Evolutionary conservation across 2,797 vertebrate species (phyloP).

Genomic region (Rhabdophis nuchalis): DNA sequence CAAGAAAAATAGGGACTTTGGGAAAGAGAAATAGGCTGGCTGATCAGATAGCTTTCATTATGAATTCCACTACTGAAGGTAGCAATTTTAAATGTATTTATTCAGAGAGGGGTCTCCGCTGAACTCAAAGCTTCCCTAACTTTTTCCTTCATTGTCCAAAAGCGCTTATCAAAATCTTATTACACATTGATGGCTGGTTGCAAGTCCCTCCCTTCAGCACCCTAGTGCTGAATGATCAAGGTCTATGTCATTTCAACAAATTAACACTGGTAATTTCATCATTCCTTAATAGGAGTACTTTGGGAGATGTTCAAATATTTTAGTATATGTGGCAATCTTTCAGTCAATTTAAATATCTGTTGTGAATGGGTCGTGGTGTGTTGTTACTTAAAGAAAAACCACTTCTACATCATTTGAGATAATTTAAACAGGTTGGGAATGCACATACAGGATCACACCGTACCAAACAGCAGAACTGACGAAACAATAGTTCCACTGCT

Average conservation of each 20-base stretch:
- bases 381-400: background rate
- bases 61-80: conserved; percentile 48
- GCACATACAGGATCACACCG: background rate
- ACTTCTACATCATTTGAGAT: background rate
- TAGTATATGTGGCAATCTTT: background rate
- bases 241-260: background rate
- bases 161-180: background rate
- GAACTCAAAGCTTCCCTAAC: background rate
- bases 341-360: background rate
- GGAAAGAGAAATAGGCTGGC: conserved; percentile 60
- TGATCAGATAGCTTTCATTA: conserved; percentile 60
- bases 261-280: background rate
- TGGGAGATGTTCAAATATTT: too few relatives aligned
- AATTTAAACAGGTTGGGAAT: background rate
- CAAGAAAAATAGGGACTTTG: conserved; percentile 55
- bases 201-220: too few relatives aligned
- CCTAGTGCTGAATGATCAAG: background rate
- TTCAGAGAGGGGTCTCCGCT: background rate
- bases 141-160: background rate
- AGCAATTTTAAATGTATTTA: background rate
- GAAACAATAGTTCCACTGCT: background rate
- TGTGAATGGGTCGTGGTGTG: background rate
- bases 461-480: conserved; percentile 20
- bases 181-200: background rate
- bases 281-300: background rate